phyloP scores from a whole-genome alignment of 2,113 vertebrate genomes.

The Podarcis muralis region DNA sequence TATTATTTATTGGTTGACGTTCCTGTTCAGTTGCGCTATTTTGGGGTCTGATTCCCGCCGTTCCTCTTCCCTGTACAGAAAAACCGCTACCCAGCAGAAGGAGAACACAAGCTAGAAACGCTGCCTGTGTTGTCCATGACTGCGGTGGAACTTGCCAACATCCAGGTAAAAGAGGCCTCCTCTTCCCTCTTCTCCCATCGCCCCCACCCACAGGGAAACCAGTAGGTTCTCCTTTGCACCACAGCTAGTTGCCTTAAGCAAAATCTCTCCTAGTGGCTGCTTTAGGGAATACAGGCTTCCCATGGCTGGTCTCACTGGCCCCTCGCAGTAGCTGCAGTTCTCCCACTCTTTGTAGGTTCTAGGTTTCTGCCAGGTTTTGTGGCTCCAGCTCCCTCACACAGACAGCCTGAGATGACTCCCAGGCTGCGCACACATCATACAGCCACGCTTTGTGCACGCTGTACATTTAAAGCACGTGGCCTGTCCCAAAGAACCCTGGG shows the following conservation, averaged over 20 bases:
- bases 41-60: neutral
- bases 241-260: neutral
- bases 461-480: too few species aligned
- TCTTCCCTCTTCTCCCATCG: rapidly evolving
- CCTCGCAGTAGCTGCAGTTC: neutral
- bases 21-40: neutral
- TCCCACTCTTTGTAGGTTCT: neutral
- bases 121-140: constrained; percentile 56
- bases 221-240: neutral
- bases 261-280: neutral
- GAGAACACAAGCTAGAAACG: constrained; percentile 58
- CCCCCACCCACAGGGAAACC: too few species aligned
- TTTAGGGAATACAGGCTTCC: neutral
- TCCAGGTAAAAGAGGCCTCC: constrained; percentile 42
- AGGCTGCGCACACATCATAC: too few species aligned
- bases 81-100: constrained; percentile 52
- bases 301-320: neutral
- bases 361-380: neutral
- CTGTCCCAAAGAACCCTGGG: too few species aligned
- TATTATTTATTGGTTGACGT: neutral
- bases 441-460: too few species aligned
- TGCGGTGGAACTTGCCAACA: constrained; percentile 52
- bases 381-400: neutral
- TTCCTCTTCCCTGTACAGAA: constrained; percentile 35
- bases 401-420: neutral